Evolutionary conservation across 1,140 invertebrate species (phyloP).

Genomic region (Brachionus manjavacas): DNA sequence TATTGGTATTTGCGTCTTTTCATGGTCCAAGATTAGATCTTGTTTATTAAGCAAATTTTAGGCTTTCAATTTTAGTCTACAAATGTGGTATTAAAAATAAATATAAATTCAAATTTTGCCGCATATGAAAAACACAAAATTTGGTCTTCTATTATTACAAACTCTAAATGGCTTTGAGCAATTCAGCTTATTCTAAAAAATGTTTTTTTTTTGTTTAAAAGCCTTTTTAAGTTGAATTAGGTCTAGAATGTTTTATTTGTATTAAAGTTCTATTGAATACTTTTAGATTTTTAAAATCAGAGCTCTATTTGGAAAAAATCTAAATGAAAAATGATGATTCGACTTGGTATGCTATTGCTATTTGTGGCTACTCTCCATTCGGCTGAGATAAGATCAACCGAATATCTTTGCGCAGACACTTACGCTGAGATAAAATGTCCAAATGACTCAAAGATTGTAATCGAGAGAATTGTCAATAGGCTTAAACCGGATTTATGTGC

Average conservation of each 20-base stretch:
- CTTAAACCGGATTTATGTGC: background rate
- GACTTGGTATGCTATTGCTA: background rate
- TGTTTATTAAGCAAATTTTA: background rate
- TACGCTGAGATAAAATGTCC: constrained; percentile 31
- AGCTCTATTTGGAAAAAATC: background rate
- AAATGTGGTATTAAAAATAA: background rate
- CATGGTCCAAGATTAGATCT: background rate
- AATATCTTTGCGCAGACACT: background rate
- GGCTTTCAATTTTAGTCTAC: background rate
- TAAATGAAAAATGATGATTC: constrained; percentile 1
- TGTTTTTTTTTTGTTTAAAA: background rate
- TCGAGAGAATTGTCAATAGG: background rate
- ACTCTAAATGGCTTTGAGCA: background rate
- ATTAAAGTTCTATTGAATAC: background rate
- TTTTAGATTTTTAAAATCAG: background rate
- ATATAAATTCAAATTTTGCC: background rate
- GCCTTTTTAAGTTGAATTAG: background rate
- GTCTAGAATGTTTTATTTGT: background rate
- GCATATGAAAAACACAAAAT: background rate
- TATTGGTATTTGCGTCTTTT: background rate
- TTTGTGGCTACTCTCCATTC: background rate
- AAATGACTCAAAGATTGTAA: background rate
- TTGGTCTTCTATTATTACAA: background rate
- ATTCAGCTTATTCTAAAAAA: background rate
- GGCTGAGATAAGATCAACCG: background rate